Evolutionary conservation across 1,140 invertebrate genomes (phyloP), one percentile per base, ranked within the genome.

Genomic region (Carcinoscorpius rotundicauda): DNA sequence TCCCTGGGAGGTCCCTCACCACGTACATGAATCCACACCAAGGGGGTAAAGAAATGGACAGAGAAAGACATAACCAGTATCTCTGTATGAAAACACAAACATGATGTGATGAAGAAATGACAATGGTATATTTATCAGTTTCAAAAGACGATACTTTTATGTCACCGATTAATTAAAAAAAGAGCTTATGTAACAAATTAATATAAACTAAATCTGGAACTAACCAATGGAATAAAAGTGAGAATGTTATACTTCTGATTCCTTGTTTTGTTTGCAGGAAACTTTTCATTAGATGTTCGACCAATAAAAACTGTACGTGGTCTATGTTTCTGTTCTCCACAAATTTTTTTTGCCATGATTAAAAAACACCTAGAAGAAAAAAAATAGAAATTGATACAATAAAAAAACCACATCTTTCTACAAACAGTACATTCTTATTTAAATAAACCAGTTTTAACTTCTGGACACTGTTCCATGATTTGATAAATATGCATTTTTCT

Each of bases 241-340:
- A 99, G 85, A 70, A 98, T 85, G 78, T 93, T 98, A 79, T 98
- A 99, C 84, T 99, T 99, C 80, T 97, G 96, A 83, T 99, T 99
- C 71, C 92, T 84, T 67, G 99, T 95, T 68, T 94, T 90, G 82
- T 99, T 99, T 61, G 89, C 84, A 57, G 96, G 92, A 80, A 88
- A 96, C 74, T 91, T 89, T 66, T 78, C 74, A 56, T 63, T 70
- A 52, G 65, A 75, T 49, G 65, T 73, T 64, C 77, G 73, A 0
- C 82, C 82, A 57, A 84, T 70, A 52, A 77, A 75, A 5, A 84
- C 75, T 50, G 76, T 78, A 51, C 82, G 68, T 3, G 80, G 72
- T 58, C 78, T 76, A n/a, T 78, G 73, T 53, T 78, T 78, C 62
- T 74, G 77, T 58, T 75, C 68, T 55, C 76, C 66, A 51, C 72